A percentile compares a stretch with the other conserved stretches of the same genome.
Conservation (phyloP, 2,888 invertebrate species). For the Ethmia dodecea region DNA sequence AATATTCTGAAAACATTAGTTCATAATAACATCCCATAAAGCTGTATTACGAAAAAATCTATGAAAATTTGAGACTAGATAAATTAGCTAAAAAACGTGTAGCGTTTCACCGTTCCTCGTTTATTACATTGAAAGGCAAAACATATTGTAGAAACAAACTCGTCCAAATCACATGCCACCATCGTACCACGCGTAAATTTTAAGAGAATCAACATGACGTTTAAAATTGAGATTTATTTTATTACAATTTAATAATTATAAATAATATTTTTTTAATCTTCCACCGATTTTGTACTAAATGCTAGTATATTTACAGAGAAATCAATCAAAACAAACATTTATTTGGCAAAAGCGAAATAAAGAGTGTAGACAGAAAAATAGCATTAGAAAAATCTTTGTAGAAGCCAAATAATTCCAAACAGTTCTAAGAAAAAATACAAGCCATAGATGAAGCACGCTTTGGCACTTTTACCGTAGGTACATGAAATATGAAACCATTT, state of each 20-base stretch:
- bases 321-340: slow-evolving; percentile 39
- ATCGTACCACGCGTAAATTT: slow-evolving; percentile 2
- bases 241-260: slow-evolving; percentile 27
- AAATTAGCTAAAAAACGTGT: too few relatives aligned
- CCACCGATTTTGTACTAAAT: slow-evolving; percentile 72
- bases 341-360: slow-evolving; percentile 67
- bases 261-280: slow-evolving; percentile 43
- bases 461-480: slow-evolving; percentile 63
- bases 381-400: slow-evolving; percentile 13
- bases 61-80: too few relatives aligned
- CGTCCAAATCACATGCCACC: not conserved
- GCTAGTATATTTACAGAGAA: slow-evolving; percentile 64
- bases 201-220: slow-evolving; percentile 8
- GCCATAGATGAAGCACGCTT: slow-evolving; percentile 35
- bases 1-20: too few relatives aligned
- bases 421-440: slow-evolving; percentile 5
- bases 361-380: slow-evolving; percentile 8
- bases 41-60: too few relatives aligned
- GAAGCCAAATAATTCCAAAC: not conserved
- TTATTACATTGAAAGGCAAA: not conserved
- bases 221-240: slow-evolving; percentile 31
- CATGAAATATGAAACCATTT: too few relatives aligned
- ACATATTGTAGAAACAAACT: not conserved
- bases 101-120: too few relatives aligned
- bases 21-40: too few relatives aligned